A percentile compares a stretch with the other conserved stretches of the same genome.
Conservation (phyloP, 2,113 vertebrate genomes). For the Nycticebus coucang region DNA sequence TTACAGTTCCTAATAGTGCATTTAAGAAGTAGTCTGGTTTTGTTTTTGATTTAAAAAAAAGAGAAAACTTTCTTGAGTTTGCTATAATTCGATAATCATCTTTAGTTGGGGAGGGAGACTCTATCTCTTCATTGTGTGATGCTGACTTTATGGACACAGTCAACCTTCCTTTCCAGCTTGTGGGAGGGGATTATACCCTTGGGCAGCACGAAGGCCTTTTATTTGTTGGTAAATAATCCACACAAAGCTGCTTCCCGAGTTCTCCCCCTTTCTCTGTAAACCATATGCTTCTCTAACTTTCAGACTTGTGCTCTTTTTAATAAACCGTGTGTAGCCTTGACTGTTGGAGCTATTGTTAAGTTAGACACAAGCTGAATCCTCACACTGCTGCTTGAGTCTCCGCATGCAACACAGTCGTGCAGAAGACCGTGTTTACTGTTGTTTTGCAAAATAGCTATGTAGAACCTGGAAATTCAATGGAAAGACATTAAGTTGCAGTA, state of each 20-base stretch:
- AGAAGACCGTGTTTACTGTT: slow-evolving; percentile 5
- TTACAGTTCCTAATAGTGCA: slow-evolving; percentile 56
- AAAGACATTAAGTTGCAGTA: background rate
- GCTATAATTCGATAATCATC: slow-evolving; percentile 63
- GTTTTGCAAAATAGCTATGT: background rate
- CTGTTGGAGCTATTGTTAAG: background rate
- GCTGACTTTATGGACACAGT: slow-evolving; percentile 47
- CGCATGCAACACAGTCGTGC: background rate
- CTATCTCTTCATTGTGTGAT: background rate
- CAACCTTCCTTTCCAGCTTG: slow-evolving; percentile 57
- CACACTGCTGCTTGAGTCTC: background rate
- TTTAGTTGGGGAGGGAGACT: slow-evolving; percentile 39
- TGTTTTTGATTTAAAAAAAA: slow-evolving; percentile 41
- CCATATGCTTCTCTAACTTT: slow-evolving; percentile 63
- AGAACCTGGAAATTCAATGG: background rate
- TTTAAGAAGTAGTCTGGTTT: slow-evolving; percentile 63
- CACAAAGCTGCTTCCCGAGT: slow-evolving; percentile 48
- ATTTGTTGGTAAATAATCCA: slow-evolving; percentile 68
- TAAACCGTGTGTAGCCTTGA: slow-evolving; percentile 46
- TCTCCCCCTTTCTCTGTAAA: slow-evolving; percentile 41
- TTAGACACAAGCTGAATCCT: slow-evolving; percentile 42
- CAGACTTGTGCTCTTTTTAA: slow-evolving; percentile 26
- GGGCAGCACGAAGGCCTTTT: background rate
- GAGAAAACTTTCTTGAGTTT: slow-evolving; percentile 46
- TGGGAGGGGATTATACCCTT: slow-evolving; percentile 45